Base-by-base conservation (phyloP, 2,797 vertebrate species). In the Parotocinclus haroldoi region DNA sequence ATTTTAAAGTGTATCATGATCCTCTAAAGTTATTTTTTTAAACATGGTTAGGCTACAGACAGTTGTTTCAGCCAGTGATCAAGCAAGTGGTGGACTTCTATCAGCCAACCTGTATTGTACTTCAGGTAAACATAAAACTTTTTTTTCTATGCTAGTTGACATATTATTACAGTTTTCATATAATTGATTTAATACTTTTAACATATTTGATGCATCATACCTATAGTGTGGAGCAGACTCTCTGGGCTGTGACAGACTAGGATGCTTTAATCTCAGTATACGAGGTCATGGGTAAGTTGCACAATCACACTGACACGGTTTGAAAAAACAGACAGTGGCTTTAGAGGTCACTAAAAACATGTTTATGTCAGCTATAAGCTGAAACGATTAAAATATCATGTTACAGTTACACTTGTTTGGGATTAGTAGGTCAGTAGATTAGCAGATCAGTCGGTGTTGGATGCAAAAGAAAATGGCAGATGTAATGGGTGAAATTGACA, bases 201-300 rank as follows among this genome's bases (percentile, higher is more conserved):
- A 50, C 19, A 7, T 16, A 11, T 5, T 46, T 4, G 1, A 7
- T 65, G 19, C 1, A 11, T 49, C 12, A 3, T 76, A 71, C 76
- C 48, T 76, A 10, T 79, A 98, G 96, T 99, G 96, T 50, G 96
- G 96, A 57, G 96, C 96, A 12, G 96, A 99, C 78, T 99, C 96
- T 13, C 85, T 99, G 78, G 96, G 96, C 40, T 99, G 96, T 0
- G 96, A 99, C 81, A 86, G 96, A 51, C 82, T 99, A 64, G 96
- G 96, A 72, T 99, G 96, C 83, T 99, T 99, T 78, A 99, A 99
- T 83, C 94, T 99, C 81, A 99, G 96, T 64, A 99, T 99, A 83
- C 92, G 96, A 81, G 96, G 96, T 67, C 96, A 98, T 1, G 96
- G 96, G 96, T 99, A 79, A 93, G 94, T 63, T 3, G n/a, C 3